A percentile compares a stretch with the other conserved stretches of the same genome.
These are phyloP conservation scores for Dynastes tityus DNA, from an alignment of 2,888 invertebrate genomes.

Conservation along the genomic window DNA sequence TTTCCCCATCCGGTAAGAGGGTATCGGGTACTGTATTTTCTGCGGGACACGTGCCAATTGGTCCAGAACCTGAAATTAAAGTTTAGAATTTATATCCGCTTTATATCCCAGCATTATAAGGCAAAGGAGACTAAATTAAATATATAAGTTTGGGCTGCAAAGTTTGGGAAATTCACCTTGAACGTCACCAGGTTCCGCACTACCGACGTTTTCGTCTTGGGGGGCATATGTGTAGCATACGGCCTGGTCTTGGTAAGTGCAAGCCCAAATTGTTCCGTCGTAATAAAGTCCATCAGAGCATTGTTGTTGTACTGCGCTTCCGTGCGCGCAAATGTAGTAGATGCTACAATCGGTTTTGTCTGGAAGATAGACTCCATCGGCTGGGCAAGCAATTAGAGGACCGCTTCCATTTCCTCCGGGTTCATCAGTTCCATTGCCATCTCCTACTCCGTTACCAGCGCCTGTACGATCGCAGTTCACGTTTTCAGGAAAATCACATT, in stretches of 20 bases:
- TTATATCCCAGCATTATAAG: not conserved
- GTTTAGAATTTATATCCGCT: not conserved
- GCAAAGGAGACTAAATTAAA: too few species aligned
- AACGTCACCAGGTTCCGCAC: not conserved
- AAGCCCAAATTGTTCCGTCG: constrained; percentile 34
- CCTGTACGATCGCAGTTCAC: constrained; percentile 44
- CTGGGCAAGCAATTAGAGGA: constrained; percentile 10
- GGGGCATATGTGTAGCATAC: constrained; percentile 2
- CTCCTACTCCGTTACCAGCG: not conserved
- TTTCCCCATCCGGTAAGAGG: constrained; percentile 35
- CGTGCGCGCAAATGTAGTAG: constrained; percentile 33
- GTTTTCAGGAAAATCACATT: constrained; percentile 49
- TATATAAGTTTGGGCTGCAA: too few species aligned
- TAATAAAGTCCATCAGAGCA: constrained; percentile 41
- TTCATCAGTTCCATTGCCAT: not conserved
- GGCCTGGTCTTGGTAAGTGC: constrained; percentile 30
- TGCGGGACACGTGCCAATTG: constrained; percentile 27
- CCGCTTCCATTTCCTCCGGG: not conserved
- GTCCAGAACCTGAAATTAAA: constrained; percentile 28
- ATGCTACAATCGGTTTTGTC: constrained; percentile 36
- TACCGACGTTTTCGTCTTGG: not conserved
- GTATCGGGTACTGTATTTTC: constrained; percentile 18
- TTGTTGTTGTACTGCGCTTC: not conserved
- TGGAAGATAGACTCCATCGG: not conserved
- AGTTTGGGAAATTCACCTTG: not conserved